Evolutionary conservation across 2,888 invertebrate species (phyloP), one percentile per base, ranked within the genome.

Genomic region (Holacanthella duospinosa): DNA sequence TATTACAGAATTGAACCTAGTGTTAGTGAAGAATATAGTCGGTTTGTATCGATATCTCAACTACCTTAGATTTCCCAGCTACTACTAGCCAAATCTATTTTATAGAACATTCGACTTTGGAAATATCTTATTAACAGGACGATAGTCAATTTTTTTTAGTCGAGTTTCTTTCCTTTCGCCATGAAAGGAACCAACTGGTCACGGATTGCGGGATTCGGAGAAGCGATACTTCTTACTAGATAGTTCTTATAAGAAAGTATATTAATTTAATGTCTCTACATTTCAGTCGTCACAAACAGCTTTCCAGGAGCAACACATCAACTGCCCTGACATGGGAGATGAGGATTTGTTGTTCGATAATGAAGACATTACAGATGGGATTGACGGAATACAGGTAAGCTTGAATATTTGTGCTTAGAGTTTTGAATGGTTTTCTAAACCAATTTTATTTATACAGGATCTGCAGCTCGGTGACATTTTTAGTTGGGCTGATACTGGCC

Each of bases 211-310:
- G n/a, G n/a, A n/a, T n/a, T n/a, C n/a, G n/a, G n/a, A n/a, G n/a
- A n/a, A n/a, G n/a, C n/a, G n/a, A 36, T 36, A 36, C 6, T 36
- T 16, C 36, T 36, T 36, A 36, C 36, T 36, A 9, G 36, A 16
- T 36, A 36, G 6, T 36, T 36, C 4, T 24, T n/a, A n/a, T 9
- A 25, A 6, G 54, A 6, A 53, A 12, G 9, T 12, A 53, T 9
- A 24, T n/a, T 9, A 4, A 55, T 55, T 55, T 29, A 16, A 59
- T 70, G 65, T 62, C 64, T 61, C n/a, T n/a, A n/a, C n/a, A n/a
- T 64, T 64, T 29, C 75, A 84, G 83, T 86, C 86, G 25, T 85
- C 85, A 44, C 86, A 86, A 77, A 85, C 85, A 56, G 84, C 86
- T 62, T 86, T 86, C 77, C 74, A 74, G 67, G 86, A 86, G 74